Evolutionary conservation across 2,797 vertebrate species (phyloP).

Genomic region (Cynopterus sphinx): DNA sequence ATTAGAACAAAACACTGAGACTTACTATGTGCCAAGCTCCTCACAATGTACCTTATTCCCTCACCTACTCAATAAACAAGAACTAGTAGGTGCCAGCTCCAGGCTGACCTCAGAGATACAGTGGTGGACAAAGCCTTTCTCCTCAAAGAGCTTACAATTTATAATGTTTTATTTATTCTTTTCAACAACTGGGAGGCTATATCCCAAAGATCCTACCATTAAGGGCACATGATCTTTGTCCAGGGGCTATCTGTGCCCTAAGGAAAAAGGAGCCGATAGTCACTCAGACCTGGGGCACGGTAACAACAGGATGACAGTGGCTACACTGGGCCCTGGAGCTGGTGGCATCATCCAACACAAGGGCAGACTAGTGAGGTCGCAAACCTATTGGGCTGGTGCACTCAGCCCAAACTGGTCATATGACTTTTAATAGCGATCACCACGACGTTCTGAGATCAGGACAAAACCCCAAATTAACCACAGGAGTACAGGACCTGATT

Average conservation of each 20-base stretch:
- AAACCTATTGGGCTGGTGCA: background rate
- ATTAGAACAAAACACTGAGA: background rate
- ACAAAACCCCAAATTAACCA: background rate
- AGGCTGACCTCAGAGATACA: background rate
- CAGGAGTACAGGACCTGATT: background rate
- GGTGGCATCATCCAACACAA: background rate
- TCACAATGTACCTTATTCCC: background rate
- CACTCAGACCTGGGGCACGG: background rate
- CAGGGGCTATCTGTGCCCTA: background rate
- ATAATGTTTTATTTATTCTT: background rate
- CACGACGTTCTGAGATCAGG: background rate
- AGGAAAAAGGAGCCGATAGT: background rate
- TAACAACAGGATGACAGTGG: background rate
- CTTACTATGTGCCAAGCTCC: background rate
- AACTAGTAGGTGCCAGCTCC: background rate
- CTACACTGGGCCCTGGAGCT: background rate
- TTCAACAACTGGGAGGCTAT: background rate
- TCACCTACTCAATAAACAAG: background rate
- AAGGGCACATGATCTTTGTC: background rate
- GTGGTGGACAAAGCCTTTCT: background rate
- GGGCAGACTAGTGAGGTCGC: background rate
- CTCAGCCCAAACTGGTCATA: background rate
- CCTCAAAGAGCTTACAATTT: background rate
- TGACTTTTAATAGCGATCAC: background rate
- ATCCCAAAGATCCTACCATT: background rate